A percentile compares a stretch with the other conserved stretches of the same genome.
phyloP scores from a whole-genome alignment of 2,113 vertebrate species.

The Raphicerus campestris region DNA sequence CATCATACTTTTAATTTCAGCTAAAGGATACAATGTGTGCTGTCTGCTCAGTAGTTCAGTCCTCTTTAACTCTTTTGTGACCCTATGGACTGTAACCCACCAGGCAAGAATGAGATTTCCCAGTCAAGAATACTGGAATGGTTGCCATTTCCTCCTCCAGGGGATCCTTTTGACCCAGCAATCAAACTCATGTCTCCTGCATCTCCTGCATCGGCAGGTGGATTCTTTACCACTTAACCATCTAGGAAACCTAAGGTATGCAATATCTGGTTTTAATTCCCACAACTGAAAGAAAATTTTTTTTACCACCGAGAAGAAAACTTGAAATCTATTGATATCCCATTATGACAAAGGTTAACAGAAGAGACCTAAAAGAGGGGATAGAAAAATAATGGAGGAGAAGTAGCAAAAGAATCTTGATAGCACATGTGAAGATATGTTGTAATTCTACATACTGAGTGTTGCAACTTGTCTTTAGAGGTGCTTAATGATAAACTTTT shows the following conservation, averaged over 20 bases:
- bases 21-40: not conserved
- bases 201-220: not conserved
- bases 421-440: not conserved
- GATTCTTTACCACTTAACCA: not conserved
- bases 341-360: not conserved
- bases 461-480: not conserved
- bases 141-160: not conserved
- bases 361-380: not conserved
- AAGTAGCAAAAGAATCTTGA: not conserved
- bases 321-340: not conserved
- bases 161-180: not conserved
- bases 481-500: not conserved
- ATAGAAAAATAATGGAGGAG: not conserved
- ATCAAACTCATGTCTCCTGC: not conserved
- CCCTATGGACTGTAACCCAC: not conserved
- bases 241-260: not conserved
- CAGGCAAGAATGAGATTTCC: not conserved
- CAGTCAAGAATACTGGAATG: not conserved
- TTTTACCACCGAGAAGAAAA: not conserved
- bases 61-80: not conserved
- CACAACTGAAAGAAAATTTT: not conserved
- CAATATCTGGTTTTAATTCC: conserved; percentile 6
- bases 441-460: not conserved
- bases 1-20: not conserved
- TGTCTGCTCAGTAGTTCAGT: not conserved